A percentile compares a stretch with the other conserved stretches of the same genome.
These are phyloP conservation scores for Tenthredo distinguenda DNA, from an alignment of 2,888 invertebrate genomes.

Conservation along the genomic window DNA sequence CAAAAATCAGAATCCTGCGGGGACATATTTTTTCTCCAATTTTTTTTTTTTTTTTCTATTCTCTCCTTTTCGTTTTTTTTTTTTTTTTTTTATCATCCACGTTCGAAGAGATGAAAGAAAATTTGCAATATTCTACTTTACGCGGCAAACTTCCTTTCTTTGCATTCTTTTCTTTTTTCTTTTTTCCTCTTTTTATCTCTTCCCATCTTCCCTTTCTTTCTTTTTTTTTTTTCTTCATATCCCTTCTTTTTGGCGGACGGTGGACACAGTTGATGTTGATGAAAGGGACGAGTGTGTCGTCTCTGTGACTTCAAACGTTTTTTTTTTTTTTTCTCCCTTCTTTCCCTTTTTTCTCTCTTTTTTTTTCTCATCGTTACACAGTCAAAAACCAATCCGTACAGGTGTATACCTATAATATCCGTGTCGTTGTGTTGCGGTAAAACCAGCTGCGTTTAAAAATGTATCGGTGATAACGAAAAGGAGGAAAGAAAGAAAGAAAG, in stretches of 20 bases:
- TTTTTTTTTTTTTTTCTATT: background rate
- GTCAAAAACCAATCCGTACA: background rate
- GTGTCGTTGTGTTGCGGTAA: background rate
- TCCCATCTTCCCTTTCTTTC: background rate
- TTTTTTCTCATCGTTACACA: background rate
- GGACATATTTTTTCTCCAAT: background rate
- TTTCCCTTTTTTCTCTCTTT: too few species aligned
- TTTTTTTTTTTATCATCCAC: background rate
- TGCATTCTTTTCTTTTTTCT: background rate
- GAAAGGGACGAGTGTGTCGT: constrained; percentile 1
- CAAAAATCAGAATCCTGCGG: background rate
- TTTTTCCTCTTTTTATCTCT: background rate
- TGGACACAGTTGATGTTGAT: constrained; percentile 18
- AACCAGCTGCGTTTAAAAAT: background rate
- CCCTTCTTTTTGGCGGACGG: background rate
- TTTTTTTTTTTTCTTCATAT: background rate
- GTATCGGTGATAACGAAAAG: background rate
- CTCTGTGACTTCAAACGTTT: constrained; percentile 29
- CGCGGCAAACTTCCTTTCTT: background rate
- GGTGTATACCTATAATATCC: background rate
- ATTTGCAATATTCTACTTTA: background rate
- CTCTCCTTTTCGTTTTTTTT: background rate
- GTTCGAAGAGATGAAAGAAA: background rate
- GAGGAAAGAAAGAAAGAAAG: background rate
- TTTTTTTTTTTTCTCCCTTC: background rate